Percentiles rank a stretch among this genome's conserved stretches.
Conservation (phyloP, 2,113 vertebrate species). For the Falcunculus frontatus region DNA sequence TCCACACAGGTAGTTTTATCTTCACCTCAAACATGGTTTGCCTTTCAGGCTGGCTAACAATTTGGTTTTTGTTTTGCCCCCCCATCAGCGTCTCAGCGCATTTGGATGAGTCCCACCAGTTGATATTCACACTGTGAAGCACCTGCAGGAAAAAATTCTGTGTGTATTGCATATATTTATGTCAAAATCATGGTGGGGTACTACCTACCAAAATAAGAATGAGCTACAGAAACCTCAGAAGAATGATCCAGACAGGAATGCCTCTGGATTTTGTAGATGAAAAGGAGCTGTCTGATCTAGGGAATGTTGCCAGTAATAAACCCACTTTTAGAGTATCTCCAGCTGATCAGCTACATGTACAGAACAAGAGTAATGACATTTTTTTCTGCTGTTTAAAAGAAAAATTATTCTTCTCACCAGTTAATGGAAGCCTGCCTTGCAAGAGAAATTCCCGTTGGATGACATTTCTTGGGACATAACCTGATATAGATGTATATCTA, state of each 20-base stretch:
- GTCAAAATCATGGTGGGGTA: neutral
- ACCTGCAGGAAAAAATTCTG: neutral
- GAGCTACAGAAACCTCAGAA: neutral
- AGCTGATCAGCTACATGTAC: neutral
- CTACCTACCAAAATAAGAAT: neutral
- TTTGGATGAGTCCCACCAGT: neutral
- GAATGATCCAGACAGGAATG: neutral
- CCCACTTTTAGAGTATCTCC: neutral
- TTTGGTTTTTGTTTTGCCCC: neutral
- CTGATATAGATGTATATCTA: fast-evolving
- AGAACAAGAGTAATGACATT: neutral
- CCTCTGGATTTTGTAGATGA: neutral
- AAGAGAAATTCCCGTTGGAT: neutral
- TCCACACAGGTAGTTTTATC: neutral
- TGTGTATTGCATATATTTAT: neutral
- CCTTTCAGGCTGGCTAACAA: fast-evolving
- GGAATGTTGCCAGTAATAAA: neutral
- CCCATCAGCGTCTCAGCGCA: neutral
- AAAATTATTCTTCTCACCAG: neutral
- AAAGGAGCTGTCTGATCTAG: neutral
- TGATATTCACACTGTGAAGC: neutral
- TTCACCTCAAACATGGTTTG: neutral
- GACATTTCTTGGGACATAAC: neutral
- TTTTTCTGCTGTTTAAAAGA: neutral
- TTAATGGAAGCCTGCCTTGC: neutral